A percentile compares a stretch with the other conserved stretches of the same genome.
These are phyloP conservation scores for Cecidostiba fungosa DNA, from an alignment of 2,888 invertebrate species.

Conservation along the genomic window DNA sequence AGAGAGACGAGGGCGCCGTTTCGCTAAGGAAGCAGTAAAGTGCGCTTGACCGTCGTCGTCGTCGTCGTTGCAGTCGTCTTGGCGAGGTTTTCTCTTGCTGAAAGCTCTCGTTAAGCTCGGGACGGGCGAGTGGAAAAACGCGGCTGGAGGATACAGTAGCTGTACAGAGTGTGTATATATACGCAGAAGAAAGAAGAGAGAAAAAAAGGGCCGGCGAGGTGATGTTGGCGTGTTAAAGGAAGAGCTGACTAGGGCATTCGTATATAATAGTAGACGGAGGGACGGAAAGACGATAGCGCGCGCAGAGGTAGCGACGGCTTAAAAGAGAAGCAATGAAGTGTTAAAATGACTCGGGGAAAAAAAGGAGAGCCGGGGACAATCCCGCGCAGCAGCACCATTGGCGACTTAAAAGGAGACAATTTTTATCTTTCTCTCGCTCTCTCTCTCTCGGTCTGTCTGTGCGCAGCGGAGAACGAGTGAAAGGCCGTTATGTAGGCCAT, in stretches of 20 bases:
- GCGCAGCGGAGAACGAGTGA: background rate
- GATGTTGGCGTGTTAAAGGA: conserved; percentile 28
- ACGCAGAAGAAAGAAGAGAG: background rate
- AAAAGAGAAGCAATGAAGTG: conserved; percentile 55
- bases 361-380: conserved; percentile 16
- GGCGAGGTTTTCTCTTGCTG: conserved; percentile 21
- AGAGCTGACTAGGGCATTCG: conserved; percentile 45
- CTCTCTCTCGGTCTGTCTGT: background rate
- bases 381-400: background rate
- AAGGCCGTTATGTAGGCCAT: conserved; percentile 35
- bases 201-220: background rate
- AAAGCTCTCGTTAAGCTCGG: conserved; percentile 49
- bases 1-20: conserved; percentile 35
- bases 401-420: conserved; percentile 40
- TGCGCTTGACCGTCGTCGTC: conserved; percentile 43
- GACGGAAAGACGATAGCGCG: background rate
- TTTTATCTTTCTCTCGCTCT: conserved; percentile 26
- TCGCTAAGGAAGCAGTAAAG: conserved; percentile 15
- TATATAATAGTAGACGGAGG: background rate
- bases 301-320: background rate
- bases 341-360: conserved; percentile 38
- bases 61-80: conserved; percentile 8
- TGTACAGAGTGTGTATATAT: background rate
- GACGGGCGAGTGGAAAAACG: background rate
- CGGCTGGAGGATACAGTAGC: background rate